Base-by-base conservation (phyloP, 2,113 vertebrate genomes). In the Lipophrys pholis region DNA sequence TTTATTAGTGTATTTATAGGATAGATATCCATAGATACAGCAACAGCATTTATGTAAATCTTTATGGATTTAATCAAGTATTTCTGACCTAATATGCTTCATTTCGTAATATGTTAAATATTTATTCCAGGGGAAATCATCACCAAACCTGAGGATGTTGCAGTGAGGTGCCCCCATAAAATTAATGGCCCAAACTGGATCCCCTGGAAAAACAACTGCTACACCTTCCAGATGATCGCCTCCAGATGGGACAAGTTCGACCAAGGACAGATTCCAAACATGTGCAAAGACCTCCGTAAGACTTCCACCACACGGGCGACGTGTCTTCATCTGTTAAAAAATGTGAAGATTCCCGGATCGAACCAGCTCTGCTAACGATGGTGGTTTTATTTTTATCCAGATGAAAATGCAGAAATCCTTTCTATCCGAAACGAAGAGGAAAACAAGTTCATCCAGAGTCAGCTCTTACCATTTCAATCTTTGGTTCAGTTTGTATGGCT, bases 181-280 rank as follows among this genome's bases (percentile, higher is more conserved):
- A 88, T 93, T 48, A 93, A 95, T 42, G 96, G 95, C 40, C 95
- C 94, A 15, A 96, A 95, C 52, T 99, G 98, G 98, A 93, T 98
- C 88, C 94, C 96, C 17, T 98, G 96, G 91, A 93, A 87, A 83
- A 96, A 95, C 73, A 96, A 94, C 78, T 99, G 98, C 83, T 99
- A 99, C 76, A 90, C 95, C 41, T 97, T 99, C 66, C 89, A 95
- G 86, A 88, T 96, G 84, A 86, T 81, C 7, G 80, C 94, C 61
- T 86, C 90, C 60, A 94, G 95, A 77, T 95, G 95, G 93, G 81
- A 67, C 1, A 69, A 85, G 12, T 48, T 84, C 52, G 83, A 91
- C 14, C 39, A 79, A 14, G 87, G 87, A 3, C 90, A 89, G 39
- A 73, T 92, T 46, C 80, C 90, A 6, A 74, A 94, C 5, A 91